A percentile compares a stretch with the other conserved stretches of the same genome.
Conservation (phyloP, 2,888 invertebrate genomes). For the Osedax frankpressi region DNA sequence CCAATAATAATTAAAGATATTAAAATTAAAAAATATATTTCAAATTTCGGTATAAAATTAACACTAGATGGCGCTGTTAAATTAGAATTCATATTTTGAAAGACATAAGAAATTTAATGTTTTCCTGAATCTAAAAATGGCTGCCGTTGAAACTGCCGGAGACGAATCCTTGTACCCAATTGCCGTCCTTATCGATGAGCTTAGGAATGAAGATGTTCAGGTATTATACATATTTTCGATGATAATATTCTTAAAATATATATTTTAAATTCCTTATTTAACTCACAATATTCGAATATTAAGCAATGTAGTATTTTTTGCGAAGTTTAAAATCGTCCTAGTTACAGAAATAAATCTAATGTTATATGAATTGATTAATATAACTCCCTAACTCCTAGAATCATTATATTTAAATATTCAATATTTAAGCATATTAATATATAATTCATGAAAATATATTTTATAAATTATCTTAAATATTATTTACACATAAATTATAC, state of each 20-base stretch:
- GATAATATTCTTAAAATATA: not conserved
- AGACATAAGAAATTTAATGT: not conserved
- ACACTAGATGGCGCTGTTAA: not conserved
- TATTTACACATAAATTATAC: too few species aligned
- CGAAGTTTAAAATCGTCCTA: not conserved
- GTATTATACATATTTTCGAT: constrained; percentile 31
- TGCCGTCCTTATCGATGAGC: constrained; percentile 94
- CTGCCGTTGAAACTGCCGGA: constrained; percentile 21
- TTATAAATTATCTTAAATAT: too few species aligned
- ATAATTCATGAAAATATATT: too few species aligned
- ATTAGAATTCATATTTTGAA: not conserved
- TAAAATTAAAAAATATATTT: too few species aligned
- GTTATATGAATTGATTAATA: too few species aligned
- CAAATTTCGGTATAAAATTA: too few species aligned
- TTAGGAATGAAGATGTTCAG: constrained; percentile 96
- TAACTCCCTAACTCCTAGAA: too few species aligned
- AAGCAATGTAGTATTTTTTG: not conserved
- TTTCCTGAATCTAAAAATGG: constrained; percentile 18
- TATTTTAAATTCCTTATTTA: not conserved
- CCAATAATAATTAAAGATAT: too few species aligned
- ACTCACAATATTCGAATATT: not conserved
- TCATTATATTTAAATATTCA: too few species aligned
- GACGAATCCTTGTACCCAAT: constrained; percentile 90
- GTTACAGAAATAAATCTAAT: not conserved
- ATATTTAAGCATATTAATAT: too few species aligned